These are phyloP conservation scores for Spheniscus humboldti DNA, from an alignment of 2,797 vertebrate genomes.

Conservation along the genomic window DNA sequence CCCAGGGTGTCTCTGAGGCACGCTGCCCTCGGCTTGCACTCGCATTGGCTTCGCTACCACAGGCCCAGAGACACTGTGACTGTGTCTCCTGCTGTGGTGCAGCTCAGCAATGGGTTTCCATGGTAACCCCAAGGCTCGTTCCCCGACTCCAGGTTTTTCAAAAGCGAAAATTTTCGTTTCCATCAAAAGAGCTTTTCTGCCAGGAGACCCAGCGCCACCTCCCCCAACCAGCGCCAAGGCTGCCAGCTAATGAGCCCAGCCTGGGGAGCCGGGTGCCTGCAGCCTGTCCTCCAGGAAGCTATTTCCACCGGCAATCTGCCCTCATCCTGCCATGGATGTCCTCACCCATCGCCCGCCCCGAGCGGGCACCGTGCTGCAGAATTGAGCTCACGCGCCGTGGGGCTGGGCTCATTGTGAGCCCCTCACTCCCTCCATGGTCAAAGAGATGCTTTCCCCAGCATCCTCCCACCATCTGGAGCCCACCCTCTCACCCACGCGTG, in stretches of 20 bases:
- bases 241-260: not conserved
- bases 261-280: not conserved
- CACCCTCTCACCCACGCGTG: not conserved
- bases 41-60: not conserved
- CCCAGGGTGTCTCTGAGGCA: not conserved
- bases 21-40: fast-evolving
- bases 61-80: not conserved
- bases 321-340: fast-evolving
- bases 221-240: not conserved
- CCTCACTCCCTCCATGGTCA: fast-evolving
- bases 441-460: not conserved
- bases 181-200: slow-evolving; percentile 36
- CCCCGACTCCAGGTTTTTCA: slow-evolving; percentile 14
- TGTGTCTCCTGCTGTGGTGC: slow-evolving; percentile 12
- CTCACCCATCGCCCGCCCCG: fast-evolving
- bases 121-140: slow-evolving; percentile 56
- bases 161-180: slow-evolving; percentile 38
- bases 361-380: fast-evolving
- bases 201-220: not conserved
- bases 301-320: not conserved
- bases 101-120: slow-evolving; percentile 47
- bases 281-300: not conserved
- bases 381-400: fast-evolving
- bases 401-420: not conserved
- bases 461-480: not conserved